These are phyloP conservation scores for Oreotrochilus melanogaster DNA, from an alignment of 2,113 vertebrate genomes.

Conservation along the genomic window DNA sequence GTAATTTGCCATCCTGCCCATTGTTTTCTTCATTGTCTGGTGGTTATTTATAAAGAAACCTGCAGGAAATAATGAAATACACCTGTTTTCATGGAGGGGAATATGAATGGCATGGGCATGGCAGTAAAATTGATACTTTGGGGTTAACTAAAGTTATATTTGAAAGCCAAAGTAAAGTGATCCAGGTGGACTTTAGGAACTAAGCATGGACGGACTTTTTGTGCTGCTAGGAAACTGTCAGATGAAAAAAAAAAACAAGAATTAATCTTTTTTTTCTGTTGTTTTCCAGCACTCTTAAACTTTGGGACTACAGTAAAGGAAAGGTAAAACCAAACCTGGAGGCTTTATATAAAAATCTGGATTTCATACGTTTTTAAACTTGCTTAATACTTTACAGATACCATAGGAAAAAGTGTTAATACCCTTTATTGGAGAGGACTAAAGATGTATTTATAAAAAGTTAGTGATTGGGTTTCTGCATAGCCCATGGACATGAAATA, in stretches of 20 bases:
- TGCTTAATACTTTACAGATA: background rate
- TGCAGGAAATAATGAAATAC: background rate
- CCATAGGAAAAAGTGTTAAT: background rate
- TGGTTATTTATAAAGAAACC: background rate
- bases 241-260: background rate
- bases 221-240: background rate
- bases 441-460: background rate
- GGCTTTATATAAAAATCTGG: background rate
- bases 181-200: background rate
- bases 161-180: background rate
- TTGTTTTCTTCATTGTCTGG: background rate
- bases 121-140: background rate
- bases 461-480: background rate
- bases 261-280: background rate
- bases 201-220: background rate
- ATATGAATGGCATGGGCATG: background rate
- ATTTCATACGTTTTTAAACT: background rate
- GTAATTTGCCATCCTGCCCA: background rate
- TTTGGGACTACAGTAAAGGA: constrained; percentile 99
- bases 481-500: background rate
- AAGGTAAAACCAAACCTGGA: constrained; percentile 81
- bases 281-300: constrained; percentile 90
- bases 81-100: background rate
- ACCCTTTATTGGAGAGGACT: background rate
- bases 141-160: background rate